Evolutionary conservation across 2,797 vertebrate species (phyloP).

Genomic region (Oophaga sylvatica): DNA sequence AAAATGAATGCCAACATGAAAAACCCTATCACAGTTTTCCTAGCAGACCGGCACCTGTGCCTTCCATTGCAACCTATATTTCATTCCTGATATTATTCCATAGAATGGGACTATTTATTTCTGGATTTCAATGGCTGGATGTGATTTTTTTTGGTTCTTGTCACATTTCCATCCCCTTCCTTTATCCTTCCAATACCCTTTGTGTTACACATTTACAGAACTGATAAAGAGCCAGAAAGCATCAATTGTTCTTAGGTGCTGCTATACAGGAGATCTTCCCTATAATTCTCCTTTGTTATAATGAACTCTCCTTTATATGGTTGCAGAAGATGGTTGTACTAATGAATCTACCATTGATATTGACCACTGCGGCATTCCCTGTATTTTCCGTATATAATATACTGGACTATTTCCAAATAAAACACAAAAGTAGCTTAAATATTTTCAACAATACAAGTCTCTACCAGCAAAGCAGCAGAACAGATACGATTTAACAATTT

Average conservation of each 20-base stretch:
- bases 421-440: slow-evolving; percentile 26
- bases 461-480: slow-evolving; percentile 27
- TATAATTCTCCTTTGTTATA: neutral
- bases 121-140: neutral
- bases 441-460: slow-evolving; percentile 20
- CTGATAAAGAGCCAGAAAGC: neutral
- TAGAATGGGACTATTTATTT: neutral
- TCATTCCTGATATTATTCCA: neutral
- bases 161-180: neutral
- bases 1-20: neutral
- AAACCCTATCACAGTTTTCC: neutral
- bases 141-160: neutral
- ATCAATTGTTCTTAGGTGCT: neutral
- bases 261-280: neutral
- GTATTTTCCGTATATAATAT: neutral
- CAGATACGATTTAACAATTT: slow-evolving; percentile 32
- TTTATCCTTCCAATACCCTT: slow-evolving; percentile 17
- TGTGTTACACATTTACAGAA: slow-evolving; percentile 12
- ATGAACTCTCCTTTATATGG: neutral
- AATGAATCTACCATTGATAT: neutral
- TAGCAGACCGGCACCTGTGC: neutral
- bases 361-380: neutral
- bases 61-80: neutral
- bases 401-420: neutral
- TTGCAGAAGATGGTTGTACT: neutral